Evolutionary conservation across 2,797 vertebrate species (phyloP).

Genomic region (Xenopus petersii): DNA sequence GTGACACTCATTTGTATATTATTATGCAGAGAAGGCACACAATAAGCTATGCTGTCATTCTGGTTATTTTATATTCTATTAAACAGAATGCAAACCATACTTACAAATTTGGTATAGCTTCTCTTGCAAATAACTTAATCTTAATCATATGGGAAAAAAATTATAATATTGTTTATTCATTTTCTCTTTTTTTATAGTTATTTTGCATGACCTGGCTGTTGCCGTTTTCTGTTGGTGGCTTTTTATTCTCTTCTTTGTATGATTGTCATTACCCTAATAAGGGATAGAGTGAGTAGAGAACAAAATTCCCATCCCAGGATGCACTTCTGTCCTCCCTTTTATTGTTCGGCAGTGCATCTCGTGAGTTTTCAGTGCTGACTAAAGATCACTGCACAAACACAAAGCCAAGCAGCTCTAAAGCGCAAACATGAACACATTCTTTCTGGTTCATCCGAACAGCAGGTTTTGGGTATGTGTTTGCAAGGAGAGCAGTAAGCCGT

Average conservation of each 20-base stretch:
- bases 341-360: slow-evolving; percentile 10
- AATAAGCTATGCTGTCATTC: background rate
- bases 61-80: too few relatives aligned
- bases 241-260: too few relatives aligned
- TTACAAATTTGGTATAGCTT: too few relatives aligned
- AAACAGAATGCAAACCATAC: too few relatives aligned
- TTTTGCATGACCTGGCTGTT: too few relatives aligned
- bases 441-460: background rate
- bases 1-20: too few relatives aligned
- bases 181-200: too few relatives aligned
- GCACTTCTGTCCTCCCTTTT: slow-evolving; percentile 5
- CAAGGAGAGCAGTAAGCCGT: background rate
- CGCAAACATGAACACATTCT: slow-evolving; percentile 2
- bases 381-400: slow-evolving; percentile 24
- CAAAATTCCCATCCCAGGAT: slow-evolving; percentile 25
- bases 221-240: too few relatives aligned
- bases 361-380: slow-evolving; percentile 17
- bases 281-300: background rate
- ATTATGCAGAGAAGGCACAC: background rate
- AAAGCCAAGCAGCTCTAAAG: slow-evolving; percentile 3
- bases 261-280: background rate
- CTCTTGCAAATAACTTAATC: too few relatives aligned
- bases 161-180: too few relatives aligned
- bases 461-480: background rate
- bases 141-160: too few relatives aligned